Conservation (phyloP, 2,113 vertebrate species). For the Puffinus mauretanicus region DNA sequence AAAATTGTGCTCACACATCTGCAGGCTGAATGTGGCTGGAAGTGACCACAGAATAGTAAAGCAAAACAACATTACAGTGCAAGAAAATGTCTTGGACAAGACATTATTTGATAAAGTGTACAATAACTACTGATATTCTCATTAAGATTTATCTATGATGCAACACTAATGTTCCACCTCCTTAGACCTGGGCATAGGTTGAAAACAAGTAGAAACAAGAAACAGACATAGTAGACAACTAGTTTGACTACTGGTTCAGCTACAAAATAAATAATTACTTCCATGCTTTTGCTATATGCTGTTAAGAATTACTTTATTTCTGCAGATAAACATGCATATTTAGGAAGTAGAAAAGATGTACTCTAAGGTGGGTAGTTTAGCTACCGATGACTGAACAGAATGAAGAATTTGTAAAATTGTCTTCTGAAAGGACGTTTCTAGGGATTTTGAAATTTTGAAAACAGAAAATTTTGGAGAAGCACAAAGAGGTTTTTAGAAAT, state of each 20-base stretch:
- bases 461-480: neutral
- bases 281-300: neutral
- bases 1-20: neutral
- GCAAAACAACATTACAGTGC: neutral
- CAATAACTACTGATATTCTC: neutral
- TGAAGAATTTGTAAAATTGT: neutral
- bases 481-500: neutral
- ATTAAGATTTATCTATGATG: neutral
- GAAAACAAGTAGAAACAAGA: neutral
- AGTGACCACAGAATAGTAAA: neutral
- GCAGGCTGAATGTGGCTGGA: neutral
- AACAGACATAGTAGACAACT: neutral
- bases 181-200: neutral
- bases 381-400: neutral
- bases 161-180: neutral
- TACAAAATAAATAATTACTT: neutral
- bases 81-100: neutral
- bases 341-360: neutral
- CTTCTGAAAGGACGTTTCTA: neutral
- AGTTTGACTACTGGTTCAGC: neutral
- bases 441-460: neutral
- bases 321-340: neutral
- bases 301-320: neutral
- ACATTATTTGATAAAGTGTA: neutral
- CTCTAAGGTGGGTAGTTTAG: neutral